phyloP scores from a whole-genome alignment of 2,888 invertebrate species.

The Acleris holmiana region DNA sequence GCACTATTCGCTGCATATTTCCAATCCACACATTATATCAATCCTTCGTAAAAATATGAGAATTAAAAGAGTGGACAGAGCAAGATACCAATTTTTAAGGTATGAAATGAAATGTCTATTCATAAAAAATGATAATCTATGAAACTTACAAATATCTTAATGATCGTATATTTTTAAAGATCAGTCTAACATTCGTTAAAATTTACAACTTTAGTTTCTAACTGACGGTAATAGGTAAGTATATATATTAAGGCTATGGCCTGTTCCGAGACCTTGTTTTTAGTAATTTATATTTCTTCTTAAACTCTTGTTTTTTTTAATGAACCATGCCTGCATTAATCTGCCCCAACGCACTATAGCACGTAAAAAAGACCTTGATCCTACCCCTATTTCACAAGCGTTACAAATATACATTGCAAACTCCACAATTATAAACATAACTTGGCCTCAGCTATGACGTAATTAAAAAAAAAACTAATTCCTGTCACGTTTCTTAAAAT shows the following conservation, averaged over 20 bases:
- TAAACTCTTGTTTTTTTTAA: background rate
- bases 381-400: no score
- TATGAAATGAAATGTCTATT: slow-evolving; percentile 57
- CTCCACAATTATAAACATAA: no score
- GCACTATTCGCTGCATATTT: background rate
- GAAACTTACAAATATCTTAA: slow-evolving; percentile 69
- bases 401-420: no score
- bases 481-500: no score
- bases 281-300: slow-evolving; percentile 1
- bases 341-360: no score
- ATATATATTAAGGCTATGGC: slow-evolving; percentile 68
- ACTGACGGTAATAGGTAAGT: slow-evolving; percentile 44
- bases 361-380: no score
- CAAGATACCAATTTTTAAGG: slow-evolving; percentile 53
- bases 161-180: slow-evolving; percentile 80
- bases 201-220: slow-evolving; percentile 70
- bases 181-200: slow-evolving; percentile 84
- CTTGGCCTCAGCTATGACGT: no score
- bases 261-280: slow-evolving; percentile 38
- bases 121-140: slow-evolving; percentile 64
- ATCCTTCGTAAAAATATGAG: slow-evolving; percentile 65
- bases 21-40: slow-evolving; percentile 41
- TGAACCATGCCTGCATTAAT: background rate
- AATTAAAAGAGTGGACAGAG: slow-evolving; percentile 71
- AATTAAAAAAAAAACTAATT: no score